These are phyloP conservation scores for Drosophila saltans DNA, from an alignment of 1,140 invertebrate species.

Conservation along the genomic window DNA sequence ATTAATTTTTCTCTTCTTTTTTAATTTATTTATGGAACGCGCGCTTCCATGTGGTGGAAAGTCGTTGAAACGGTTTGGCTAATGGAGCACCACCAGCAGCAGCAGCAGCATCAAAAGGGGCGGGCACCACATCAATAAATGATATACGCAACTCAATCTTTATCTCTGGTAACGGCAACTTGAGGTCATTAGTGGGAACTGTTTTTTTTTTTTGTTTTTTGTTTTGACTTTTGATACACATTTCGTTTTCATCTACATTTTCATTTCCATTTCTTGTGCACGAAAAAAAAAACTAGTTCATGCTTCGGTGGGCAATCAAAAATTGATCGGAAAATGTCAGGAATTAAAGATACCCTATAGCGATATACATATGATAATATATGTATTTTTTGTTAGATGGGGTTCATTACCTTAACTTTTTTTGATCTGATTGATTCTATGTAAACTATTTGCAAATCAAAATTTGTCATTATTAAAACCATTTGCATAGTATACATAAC, in stretches of 20 bases:
- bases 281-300: constrained; percentile 75
- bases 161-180: constrained; percentile 39
- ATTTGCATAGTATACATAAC: too few relatives aligned
- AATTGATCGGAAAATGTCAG: constrained; percentile 12
- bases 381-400: too few relatives aligned
- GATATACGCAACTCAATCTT: constrained; percentile 33
- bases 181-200: constrained; percentile 46
- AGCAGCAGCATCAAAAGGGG: background rate
- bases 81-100: background rate
- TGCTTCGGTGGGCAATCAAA: constrained; percentile 48
- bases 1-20: constrained; percentile 48
- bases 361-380: too few relatives aligned
- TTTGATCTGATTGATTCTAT: too few relatives aligned
- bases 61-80: constrained; percentile 47
- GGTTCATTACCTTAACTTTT: too few relatives aligned
- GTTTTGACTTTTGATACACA: constrained; percentile 42
- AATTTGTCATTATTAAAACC: too few relatives aligned
- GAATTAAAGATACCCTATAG: constrained; percentile 14
- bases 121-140: constrained; percentile 6
- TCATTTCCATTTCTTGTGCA: constrained; percentile 33
- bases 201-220: constrained; percentile 7
- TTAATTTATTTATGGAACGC: constrained; percentile 69
- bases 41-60: constrained; percentile 54
- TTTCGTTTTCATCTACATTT: constrained; percentile 43
- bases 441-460: too few relatives aligned